phyloP scores from a whole-genome alignment of 2,888 invertebrate genomes.

The Hecatera dysodea region DNA sequence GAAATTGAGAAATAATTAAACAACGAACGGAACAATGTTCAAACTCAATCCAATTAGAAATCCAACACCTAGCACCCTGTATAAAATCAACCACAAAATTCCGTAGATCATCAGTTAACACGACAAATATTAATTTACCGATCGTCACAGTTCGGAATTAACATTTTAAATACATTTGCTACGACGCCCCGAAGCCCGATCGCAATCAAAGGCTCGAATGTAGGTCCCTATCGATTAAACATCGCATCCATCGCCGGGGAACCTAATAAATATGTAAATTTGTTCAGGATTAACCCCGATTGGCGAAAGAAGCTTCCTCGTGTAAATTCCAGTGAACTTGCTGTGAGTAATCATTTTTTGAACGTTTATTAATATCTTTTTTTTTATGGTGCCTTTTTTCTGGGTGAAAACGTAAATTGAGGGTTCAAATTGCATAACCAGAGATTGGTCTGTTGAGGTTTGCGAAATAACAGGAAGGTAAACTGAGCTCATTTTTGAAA shows the following conservation, averaged over 20 bases:
- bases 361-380: constrained; percentile 65
- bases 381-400: constrained; percentile 29
- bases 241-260: constrained; percentile 77
- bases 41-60: constrained; percentile 19
- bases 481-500: neutral
- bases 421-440: constrained; percentile 20
- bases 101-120: constrained; percentile 53
- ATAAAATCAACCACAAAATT: constrained; percentile 54
- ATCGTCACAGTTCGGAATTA: constrained; percentile 60
- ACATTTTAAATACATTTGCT: constrained; percentile 67
- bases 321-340: constrained; percentile 62
- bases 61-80: constrained; percentile 13
- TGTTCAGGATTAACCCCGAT: constrained; percentile 75
- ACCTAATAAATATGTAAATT: constrained; percentile 88
- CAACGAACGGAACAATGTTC: constrained; percentile 25
- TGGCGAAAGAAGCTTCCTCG: constrained; percentile 59
- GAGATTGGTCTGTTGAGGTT: neutral
- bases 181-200: constrained; percentile 55
- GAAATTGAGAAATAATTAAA: neutral
- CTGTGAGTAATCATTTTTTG: constrained; percentile 67
- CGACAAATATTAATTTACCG: constrained; percentile 58
- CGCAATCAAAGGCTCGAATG: constrained; percentile 64
- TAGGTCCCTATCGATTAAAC: constrained; percentile 80
- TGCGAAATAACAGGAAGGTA: constrained; percentile 10
- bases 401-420: constrained; percentile 20